Conservation (phyloP, 2,113 vertebrate species). For the Coptodon bakossiorum region DNA sequence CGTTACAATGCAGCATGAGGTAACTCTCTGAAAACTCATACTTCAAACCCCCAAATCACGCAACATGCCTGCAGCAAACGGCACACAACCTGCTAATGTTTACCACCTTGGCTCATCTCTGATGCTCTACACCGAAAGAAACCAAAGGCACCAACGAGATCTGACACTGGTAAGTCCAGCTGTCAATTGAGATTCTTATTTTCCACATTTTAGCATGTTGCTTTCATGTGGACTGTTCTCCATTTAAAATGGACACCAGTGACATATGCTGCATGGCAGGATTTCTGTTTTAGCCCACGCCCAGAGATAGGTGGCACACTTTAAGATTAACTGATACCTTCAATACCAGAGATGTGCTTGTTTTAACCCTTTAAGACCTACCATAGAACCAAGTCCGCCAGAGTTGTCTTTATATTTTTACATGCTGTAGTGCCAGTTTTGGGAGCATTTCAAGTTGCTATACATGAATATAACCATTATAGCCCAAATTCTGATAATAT, state of each 20-base stretch:
- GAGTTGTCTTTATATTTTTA: no score
- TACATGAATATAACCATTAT: no score
- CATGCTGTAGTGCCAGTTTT: no score
- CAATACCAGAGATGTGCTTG: background rate
- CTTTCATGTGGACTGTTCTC: background rate
- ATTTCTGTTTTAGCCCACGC: background rate
- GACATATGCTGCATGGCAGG: background rate
- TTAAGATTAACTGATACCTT: background rate
- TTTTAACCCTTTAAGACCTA: background rate
- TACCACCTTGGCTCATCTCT: constrained; percentile 4
- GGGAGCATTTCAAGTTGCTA: no score
- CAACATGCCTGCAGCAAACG: constrained; percentile 35
- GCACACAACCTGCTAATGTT: constrained; percentile 35
- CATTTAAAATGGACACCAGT: background rate
- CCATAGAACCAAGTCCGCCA: no score
- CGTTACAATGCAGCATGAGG: background rate
- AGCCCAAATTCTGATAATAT: no score
- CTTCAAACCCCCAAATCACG: constrained; percentile 20
- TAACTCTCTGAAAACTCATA: background rate
- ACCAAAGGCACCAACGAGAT: background rate
- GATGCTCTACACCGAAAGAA: background rate
- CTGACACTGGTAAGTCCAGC: background rate
- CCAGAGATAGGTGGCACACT: background rate
- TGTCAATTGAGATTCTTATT: background rate
- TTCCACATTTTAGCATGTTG: background rate